Conservation (phyloP, 2,888 invertebrate genomes). For the Acanthacorydalis orientalis region DNA sequence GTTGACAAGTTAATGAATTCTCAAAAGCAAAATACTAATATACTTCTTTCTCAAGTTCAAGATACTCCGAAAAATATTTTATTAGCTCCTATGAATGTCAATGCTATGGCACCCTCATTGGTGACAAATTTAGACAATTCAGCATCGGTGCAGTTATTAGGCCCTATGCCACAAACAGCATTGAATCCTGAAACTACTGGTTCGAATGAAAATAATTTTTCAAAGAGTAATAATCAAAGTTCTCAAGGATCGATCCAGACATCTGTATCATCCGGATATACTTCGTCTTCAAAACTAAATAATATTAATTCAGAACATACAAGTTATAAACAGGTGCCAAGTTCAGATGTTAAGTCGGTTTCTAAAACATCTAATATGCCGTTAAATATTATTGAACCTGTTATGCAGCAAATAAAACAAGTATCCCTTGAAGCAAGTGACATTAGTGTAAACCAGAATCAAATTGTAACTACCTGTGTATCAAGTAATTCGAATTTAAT, state of each 20-base stretch:
- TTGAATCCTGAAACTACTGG: not conserved
- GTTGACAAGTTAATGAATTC: conserved; percentile 1
- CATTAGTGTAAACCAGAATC: too few species aligned
- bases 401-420: too few species aligned
- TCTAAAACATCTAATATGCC: too few species aligned
- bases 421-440: too few species aligned
- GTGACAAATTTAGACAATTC: not conserved
- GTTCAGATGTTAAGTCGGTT: too few species aligned
- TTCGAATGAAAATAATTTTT: not conserved
- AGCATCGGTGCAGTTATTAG: not conserved
- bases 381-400: too few species aligned
- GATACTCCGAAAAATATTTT: conserved; percentile 2
- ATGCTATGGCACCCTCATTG: conserved; percentile 1
- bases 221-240: not conserved
- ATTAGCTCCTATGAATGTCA: not conserved
- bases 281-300: too few species aligned
- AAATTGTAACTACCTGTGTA: too few species aligned
- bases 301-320: too few species aligned
- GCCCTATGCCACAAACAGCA: not conserved
- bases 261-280: too few species aligned
- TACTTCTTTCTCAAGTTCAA: conserved; percentile 2
- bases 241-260: not conserved
- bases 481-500: too few species aligned
- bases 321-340: too few species aligned
- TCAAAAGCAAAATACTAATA: conserved; percentile 1